Evolutionary conservation across 2,888 invertebrate genomes (phyloP), one percentile per base, ranked within the genome.

Genomic region (Notodonta ziczac): DNA sequence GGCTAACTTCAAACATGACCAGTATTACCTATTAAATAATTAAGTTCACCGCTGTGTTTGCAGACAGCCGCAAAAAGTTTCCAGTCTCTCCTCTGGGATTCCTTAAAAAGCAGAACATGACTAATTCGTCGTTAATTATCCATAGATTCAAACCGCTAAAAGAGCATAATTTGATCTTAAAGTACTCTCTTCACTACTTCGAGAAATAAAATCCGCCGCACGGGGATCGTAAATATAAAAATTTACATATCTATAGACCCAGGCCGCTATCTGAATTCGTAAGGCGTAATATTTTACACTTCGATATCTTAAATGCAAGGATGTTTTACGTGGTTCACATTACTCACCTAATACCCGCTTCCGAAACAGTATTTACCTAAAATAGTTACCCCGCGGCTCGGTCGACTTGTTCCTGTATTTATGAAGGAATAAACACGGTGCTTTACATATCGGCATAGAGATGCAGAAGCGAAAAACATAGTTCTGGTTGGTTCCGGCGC

Each of bases 221-320:
- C 60, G 46, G 78, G 84, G 66, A 66, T 70, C 74, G 74, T 86
- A 82, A 80, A 83, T 83, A 82, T 73, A 78, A 75, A 73, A 78
- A 75, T 80, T 74, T 78, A 66, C 80, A 81, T 82, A 74, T 80
- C 72, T 81, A 82, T 77, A 66, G 70, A 76, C 70, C 72, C 65
- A 62, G 69, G 66, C 70, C 73, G 72, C 74, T 69, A 70, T 76
- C 74, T 74, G 81, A 76, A 83, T 82, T 82, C 83, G 80, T 82
- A 78, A 61, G 66, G 74, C 75, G 77, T 80, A 80, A 85, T 86
- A 85, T 85, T 83, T 85, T 83, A 87, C 81, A 77, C 74, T 81
- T 82, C 85, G 81, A 84, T 85, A 85, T 83, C 80, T 82, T 81
- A 80, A 83, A 85, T 83, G 80, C 82, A 83, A 70, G 71, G 74